Evolutionary conservation across 2,888 invertebrate species (phyloP), one percentile per base, ranked within the genome.

Genomic region (Actias luna): DNA sequence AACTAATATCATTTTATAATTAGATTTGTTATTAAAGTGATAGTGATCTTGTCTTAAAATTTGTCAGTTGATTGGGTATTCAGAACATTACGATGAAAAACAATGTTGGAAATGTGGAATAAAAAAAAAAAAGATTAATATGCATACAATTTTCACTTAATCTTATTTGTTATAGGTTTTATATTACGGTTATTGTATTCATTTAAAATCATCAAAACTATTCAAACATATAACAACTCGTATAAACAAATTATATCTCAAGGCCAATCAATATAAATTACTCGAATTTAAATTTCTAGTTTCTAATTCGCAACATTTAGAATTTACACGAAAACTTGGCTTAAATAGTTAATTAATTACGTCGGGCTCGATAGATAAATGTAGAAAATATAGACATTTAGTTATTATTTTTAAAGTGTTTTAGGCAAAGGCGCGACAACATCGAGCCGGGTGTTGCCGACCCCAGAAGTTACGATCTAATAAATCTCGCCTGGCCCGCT

Each of bases 381-480:
- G 31, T 22, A 61, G 55, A 39, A 36, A 42, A 22, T 36, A 58
- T 18, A 22, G 25, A n/a, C 27, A 27, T 58, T 25, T 16, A 42
- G 16, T 58, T 42, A 33, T 33, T 58, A 58, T 58, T 62, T 61
- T 62, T 62, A 57, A 61, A 63, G 63, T 65, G 64, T 63, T 63
- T 63, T 65, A 66, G 73, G 72, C 69, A 69, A 77, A 77, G 75
- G 78, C 77, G 77, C 83, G 84, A 74, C 80, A 82, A 79, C 79
- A 76, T 65, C 68, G 72, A 74, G 77, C 76, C 80, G 82, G 78
- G 83, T 83, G 83, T 76, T 76, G 83, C 78, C 86, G 87, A 85
- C 88, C 88, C 86, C 85, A 77, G 82, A 80, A 82, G 88, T 90
- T 90, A 91, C 89, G 89, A 88, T 89, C 91, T 88, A 91, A 90